phyloP scores from a whole-genome alignment of 2,888 invertebrate genomes.

The Reticulitermes lucifugus region DNA sequence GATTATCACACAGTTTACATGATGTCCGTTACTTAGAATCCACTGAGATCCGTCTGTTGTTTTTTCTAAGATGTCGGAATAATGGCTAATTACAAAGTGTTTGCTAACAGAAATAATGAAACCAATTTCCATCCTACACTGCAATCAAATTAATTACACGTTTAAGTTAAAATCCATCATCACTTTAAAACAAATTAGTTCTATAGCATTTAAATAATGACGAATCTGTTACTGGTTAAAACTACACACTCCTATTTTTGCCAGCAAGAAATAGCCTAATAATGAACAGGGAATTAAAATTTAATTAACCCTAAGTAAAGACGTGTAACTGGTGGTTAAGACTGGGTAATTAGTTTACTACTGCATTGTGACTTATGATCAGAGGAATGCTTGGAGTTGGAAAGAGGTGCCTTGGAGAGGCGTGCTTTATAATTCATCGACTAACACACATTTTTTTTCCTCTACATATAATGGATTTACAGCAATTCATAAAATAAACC shows the following conservation, averaged over 20 bases:
- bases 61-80: too few species aligned
- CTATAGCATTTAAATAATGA: not conserved
- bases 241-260: not conserved
- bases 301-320: conserved; percentile 16
- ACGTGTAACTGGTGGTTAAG: not conserved
- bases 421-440: too few species aligned
- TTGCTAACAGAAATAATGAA: not conserved
- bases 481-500: too few species aligned
- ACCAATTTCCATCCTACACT: not conserved
- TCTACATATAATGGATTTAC: too few species aligned
- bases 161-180: not conserved
- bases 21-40: too few species aligned
- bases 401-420: too few species aligned
- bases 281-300: not conserved
- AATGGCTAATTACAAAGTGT: too few species aligned
- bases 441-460: too few species aligned
- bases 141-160: not conserved
- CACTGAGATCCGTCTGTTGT: too few species aligned
- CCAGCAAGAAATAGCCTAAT: not conserved
- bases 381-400: too few species aligned
- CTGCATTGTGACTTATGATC: not conserved
- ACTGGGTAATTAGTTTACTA: not conserved
- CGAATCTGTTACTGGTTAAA: not conserved
- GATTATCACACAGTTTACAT: too few species aligned
- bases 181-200: not conserved